These are phyloP conservation scores for Ageneiosus marmoratus DNA, from an alignment of 2,113 vertebrate genomes.

Conservation along the genomic window DNA sequence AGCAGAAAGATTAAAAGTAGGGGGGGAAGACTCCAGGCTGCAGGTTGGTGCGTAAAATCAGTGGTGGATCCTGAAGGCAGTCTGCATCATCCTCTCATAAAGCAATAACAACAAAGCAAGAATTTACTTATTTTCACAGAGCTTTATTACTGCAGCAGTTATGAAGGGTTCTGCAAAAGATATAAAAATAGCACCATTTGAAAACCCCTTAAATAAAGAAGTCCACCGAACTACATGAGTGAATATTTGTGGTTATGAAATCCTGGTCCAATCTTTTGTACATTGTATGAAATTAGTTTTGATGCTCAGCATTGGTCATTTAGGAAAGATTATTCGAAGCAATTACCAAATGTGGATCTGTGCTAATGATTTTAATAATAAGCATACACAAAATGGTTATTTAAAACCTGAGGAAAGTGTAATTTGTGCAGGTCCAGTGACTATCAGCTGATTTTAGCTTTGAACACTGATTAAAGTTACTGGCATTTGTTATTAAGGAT, in stretches of 20 bases:
- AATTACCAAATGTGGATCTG: neutral
- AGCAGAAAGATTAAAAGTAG: constrained; percentile 75
- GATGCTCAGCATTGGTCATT: neutral
- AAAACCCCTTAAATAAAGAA: constrained; percentile 38
- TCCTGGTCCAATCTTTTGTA: constrained; percentile 6
- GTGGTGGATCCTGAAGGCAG: constrained; percentile 46
- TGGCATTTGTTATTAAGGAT: neutral
- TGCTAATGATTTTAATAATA: neutral
- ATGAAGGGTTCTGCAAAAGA: constrained; percentile 23
- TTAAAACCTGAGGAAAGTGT: neutral
- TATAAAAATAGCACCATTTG: constrained; percentile 23
- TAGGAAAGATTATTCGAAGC: neutral
- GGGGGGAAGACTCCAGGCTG: constrained; percentile 50
- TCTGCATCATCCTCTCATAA: constrained; percentile 40
- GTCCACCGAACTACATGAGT: constrained; percentile 5
- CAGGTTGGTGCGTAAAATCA: constrained; percentile 48
- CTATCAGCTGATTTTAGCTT: neutral
- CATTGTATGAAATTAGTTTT: neutral
- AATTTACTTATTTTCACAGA: constrained; percentile 39
- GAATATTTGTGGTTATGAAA: constrained; percentile 8
- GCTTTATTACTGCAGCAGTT: constrained; percentile 46
- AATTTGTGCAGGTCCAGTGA: neutral
- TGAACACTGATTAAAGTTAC: neutral
- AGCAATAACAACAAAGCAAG: constrained; percentile 47
- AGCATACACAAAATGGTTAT: neutral